Evolutionary conservation across 1,140 invertebrate species (phyloP).

Genomic region (Leptopilina boulardi): DNA sequence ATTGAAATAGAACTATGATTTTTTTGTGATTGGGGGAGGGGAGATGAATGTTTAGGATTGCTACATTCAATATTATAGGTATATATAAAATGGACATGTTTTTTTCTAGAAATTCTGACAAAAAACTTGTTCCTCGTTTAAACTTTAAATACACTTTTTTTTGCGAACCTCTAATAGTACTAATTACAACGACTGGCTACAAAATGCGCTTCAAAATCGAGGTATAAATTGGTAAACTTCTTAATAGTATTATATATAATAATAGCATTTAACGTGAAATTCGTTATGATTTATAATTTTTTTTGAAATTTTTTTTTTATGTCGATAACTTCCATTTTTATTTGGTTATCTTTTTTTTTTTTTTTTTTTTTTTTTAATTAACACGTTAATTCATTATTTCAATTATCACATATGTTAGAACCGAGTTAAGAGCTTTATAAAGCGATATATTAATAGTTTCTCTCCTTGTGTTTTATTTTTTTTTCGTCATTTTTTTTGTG

Average conservation of each 20-base stretch:
- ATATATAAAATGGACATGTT: background rate
- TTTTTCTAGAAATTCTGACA: background rate
- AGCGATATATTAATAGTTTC: background rate
- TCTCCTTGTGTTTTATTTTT: background rate
- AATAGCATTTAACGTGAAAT: constrained; percentile 12
- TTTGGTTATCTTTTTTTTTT: too few relatives aligned
- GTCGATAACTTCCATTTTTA: too few relatives aligned
- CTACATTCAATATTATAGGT: constrained; percentile 32
- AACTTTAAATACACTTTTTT: background rate
- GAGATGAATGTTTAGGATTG: background rate
- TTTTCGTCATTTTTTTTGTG: background rate
- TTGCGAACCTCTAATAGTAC: constrained; percentile 15
- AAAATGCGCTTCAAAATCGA: constrained; percentile 26
- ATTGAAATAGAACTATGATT: constrained; percentile 14
- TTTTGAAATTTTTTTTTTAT: background rate
- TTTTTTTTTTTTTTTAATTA: too few relatives aligned
- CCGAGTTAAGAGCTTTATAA: constrained; percentile 6
- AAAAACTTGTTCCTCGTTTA: constrained; percentile 22
- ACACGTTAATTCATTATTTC: constrained; percentile 8
- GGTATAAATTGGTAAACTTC: constrained; percentile 14
- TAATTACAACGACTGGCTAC: constrained; percentile 26
- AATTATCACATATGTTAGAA: constrained; percentile 28
- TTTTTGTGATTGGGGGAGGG: background rate
- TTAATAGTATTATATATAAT: background rate
- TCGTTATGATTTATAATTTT: background rate